Evolutionary conservation across 2,888 invertebrate species (phyloP), one percentile per base, ranked within the genome.

Genomic region (Cephus pygmeus): DNA sequence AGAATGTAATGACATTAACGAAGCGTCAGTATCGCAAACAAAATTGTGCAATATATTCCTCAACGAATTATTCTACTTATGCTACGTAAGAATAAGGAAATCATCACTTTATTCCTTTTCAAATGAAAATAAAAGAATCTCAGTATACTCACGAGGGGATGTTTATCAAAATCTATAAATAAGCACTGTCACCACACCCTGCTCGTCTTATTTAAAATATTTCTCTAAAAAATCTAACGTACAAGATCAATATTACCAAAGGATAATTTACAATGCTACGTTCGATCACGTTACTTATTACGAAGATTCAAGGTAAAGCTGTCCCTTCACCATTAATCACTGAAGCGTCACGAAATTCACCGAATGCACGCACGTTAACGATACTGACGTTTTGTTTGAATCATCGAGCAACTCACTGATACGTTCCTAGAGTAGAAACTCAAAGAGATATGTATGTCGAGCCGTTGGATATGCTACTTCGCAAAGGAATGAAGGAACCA

Each of bases 121-220:
- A 9, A 56, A 56, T 56, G 23, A 36, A 75, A 75, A 31, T 40
- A 40, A 75, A 35, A 15, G 31, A 75, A 36, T n/a, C 34, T 36
- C 31, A 36, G 15, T 12, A 56, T 31, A 75, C 31, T 75, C 40
- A 75, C 75, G 34, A 75, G 11, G 30, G 40, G 35, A 75, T 40
- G 36, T 6, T 75, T 75, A 34, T 75, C 3, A 75, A 75, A 40
- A 35, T 75, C 56, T 77, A 73, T 34, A 34, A 34, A 40, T 77
- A 73, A 35, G 31, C 34, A 56, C 56, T 56, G 74, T 56, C 33
- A 74, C 33, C 33, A 36, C 73, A 31, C 68, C 68, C 33, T 11
- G 4, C 73, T 30, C 31, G n/a, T 31, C 9, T 71, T 71, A 12
- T 71, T 56, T 56, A 23, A 56, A 56, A 23, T 56, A 9, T 56